Evolutionary conservation across 2,888 invertebrate genomes (phyloP).

Genomic region (Phyto melanocephala): DNA sequence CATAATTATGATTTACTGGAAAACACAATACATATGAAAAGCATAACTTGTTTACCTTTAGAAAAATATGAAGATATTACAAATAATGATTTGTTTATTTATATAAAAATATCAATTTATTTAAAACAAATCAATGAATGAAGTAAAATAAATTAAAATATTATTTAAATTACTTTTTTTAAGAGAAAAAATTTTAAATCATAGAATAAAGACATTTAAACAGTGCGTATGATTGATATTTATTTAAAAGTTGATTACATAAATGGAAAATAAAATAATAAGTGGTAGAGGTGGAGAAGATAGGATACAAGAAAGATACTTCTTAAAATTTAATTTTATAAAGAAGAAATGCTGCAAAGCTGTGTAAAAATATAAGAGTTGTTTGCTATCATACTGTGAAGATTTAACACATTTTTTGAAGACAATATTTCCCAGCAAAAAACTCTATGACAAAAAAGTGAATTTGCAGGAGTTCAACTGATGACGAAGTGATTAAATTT

Average conservation of each 20-base stretch:
- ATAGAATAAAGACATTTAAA: not conserved
- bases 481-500: too few species aligned
- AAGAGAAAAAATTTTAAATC: not conserved
- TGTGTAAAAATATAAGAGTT: too few species aligned
- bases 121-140: slow-evolving; percentile 28
- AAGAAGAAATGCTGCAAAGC: too few species aligned
- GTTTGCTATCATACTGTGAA: too few species aligned
- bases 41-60: slow-evolving; percentile 36
- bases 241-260: not conserved
- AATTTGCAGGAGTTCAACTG: too few species aligned
- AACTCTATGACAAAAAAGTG: too few species aligned
- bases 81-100: slow-evolving; percentile 37
- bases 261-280: not conserved
- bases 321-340: too few species aligned
- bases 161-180: not conserved
- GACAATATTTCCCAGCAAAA: too few species aligned
- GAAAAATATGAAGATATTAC: not conserved
- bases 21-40: slow-evolving; percentile 16
- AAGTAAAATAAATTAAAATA: slow-evolving; percentile 32
- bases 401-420: too few species aligned
- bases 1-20: slow-evolving; percentile 59
- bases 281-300: not conserved
- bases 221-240: slow-evolving; percentile 28
- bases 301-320: too few species aligned
- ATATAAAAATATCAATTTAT: slow-evolving; percentile 12